phyloP scores from a whole-genome alignment of 2,888 invertebrate species.

The Odontothrips loti region DNA sequence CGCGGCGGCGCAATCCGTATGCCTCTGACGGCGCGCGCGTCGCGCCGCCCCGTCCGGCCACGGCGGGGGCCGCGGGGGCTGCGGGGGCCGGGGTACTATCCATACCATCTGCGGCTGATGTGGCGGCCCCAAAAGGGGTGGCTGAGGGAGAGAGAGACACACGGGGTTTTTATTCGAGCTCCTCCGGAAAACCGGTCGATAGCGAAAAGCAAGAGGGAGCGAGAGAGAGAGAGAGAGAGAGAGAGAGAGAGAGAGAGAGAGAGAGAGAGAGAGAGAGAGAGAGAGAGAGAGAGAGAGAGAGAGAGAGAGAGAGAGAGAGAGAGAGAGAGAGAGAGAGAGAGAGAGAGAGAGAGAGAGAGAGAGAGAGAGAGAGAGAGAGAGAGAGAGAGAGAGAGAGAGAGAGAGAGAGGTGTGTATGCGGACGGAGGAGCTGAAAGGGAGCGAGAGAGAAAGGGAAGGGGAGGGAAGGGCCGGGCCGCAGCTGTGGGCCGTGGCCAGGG shows the following conservation, averaged over 20 bases:
- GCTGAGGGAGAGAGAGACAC: too few relatives aligned
- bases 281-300: conserved; percentile 30
- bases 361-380: conserved; percentile 27
- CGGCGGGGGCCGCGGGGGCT: too few relatives aligned
- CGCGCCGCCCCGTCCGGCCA: too few relatives aligned
- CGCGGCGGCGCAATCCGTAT: conserved; percentile 28
- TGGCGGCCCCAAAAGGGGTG: background rate
- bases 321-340: conserved; percentile 34
- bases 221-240: background rate
- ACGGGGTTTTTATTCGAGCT: too few relatives aligned
- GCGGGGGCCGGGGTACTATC: conserved; percentile 1
- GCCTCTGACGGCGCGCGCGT: too few relatives aligned
- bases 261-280: conserved; percentile 34
- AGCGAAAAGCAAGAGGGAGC: too few relatives aligned
- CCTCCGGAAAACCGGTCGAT: too few relatives aligned
- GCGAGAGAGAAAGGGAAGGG: conserved; percentile 33
- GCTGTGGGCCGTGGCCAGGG: background rate
- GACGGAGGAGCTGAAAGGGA: conserved; percentile 35
- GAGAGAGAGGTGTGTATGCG: conserved; percentile 4
- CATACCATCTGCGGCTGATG: conserved; percentile 40
- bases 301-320: conserved; percentile 30
- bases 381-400: conserved; percentile 19
- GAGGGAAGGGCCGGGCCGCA: conserved; percentile 34
- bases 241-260: conserved; percentile 33
- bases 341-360: conserved; percentile 34